Percentiles rank a stretch among this genome's conserved stretches.
These are phyloP conservation scores for Rugalucina vietnamica DNA, from an alignment of 2,888 invertebrate species.

Conservation along the genomic window DNA sequence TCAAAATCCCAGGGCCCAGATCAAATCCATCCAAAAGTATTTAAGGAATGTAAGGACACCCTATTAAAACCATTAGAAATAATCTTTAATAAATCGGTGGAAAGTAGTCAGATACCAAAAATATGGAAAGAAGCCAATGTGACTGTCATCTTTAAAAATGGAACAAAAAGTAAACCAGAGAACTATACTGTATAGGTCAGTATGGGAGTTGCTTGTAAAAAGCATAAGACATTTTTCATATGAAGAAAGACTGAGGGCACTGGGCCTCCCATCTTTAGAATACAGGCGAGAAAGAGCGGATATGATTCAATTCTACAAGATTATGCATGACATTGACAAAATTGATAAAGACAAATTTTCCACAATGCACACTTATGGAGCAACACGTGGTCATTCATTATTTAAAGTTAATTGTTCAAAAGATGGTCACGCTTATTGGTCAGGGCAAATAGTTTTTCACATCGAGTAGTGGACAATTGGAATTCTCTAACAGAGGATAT, in stretches of 20 bases:
- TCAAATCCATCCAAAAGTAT: neutral
- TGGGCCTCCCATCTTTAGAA: no score
- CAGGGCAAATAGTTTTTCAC: neutral
- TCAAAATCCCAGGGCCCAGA: neutral
- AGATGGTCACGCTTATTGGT: neutral
- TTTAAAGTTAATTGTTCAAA: neutral
- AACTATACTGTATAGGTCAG: no score
- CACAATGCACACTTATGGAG: neutral
- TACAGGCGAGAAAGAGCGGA: no score
- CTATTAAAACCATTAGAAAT: neutral
- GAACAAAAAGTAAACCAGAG: neutral
- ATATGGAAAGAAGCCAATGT: no score
- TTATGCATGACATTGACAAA: no score
- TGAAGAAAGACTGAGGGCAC: no score
- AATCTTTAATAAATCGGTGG: neutral
- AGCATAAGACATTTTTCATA: no score
- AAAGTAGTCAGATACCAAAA: neutral
- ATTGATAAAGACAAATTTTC: no score
- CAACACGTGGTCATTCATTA: neutral
- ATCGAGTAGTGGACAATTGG: neutral
- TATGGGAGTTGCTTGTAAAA: no score
- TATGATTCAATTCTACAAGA: no score
- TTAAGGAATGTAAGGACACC: neutral
- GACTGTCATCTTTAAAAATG: no score
- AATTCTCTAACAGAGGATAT: neutral